phyloP scores from a whole-genome alignment of 1,140 invertebrate species.

The Rhysida immarginata region DNA sequence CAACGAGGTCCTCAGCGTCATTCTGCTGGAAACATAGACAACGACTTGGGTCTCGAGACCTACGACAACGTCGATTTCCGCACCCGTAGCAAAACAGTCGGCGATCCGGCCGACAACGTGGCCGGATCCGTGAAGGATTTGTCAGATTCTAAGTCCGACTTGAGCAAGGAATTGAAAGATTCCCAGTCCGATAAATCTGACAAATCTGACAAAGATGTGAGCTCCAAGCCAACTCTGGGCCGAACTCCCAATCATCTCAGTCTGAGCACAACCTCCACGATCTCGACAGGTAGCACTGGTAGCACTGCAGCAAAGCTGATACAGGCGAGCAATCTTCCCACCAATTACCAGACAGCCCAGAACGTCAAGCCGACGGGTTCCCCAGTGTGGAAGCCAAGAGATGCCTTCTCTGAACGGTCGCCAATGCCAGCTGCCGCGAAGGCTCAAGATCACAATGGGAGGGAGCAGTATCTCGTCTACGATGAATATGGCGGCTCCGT shows the following conservation, averaged over 20 bases:
- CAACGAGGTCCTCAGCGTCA: slow-evolving; percentile 45
- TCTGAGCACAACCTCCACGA: slow-evolving; percentile 77
- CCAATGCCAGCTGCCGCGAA: slow-evolving; percentile 13
- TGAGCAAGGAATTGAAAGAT: slow-evolving; percentile 3
- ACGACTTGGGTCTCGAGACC: slow-evolving; percentile 22
- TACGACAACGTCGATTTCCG: slow-evolving; percentile 62
- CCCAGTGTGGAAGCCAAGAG: slow-evolving; percentile 79
- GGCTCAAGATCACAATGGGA: slow-evolving; percentile 16
- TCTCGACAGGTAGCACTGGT: slow-evolving; percentile 82
- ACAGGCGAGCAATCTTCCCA: slow-evolving; percentile 79
- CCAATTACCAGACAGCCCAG: slow-evolving; percentile 49
- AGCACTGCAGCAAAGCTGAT: slow-evolving; percentile 74
- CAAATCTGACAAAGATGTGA: slow-evolving; percentile 7
- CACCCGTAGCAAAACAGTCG: slow-evolving; percentile 72
- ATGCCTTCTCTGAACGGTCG: slow-evolving; percentile 30
- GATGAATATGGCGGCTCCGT: slow-evolving; percentile 20
- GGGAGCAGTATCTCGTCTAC: slow-evolving; percentile 22
- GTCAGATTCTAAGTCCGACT: neutral
- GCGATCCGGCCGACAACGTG: slow-evolving; percentile 42
- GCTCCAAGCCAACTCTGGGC: slow-evolving; percentile 37
- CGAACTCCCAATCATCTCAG: slow-evolving; percentile 82
- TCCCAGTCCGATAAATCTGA: slow-evolving; percentile 11
- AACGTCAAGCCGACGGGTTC: slow-evolving; percentile 43
- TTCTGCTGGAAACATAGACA: slow-evolving; percentile 72
- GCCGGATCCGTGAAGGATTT: slow-evolving; percentile 8